These are phyloP conservation scores for Tupiocoris notatus DNA, from an alignment of 2,888 invertebrate genomes.

Conservation along the genomic window DNA sequence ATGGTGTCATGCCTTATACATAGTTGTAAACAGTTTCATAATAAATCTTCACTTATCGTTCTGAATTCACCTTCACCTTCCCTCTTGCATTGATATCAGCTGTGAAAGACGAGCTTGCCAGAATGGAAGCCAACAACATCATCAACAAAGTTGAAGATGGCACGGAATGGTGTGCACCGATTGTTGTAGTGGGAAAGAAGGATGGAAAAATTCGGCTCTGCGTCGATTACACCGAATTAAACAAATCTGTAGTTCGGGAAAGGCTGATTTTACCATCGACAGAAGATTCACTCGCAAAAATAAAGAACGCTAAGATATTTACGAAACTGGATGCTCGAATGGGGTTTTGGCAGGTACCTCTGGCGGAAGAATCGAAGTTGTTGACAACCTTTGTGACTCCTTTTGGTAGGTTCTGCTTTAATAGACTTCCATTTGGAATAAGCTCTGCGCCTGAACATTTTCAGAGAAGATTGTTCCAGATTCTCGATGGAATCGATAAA, in stretches of 20 bases:
- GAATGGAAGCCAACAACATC: no score
- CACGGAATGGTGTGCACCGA: constrained; percentile 1
- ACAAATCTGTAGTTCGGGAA: neutral
- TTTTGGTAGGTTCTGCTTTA: neutral
- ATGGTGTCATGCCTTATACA: no score
- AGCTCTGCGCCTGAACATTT: no score
- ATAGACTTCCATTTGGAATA: neutral
- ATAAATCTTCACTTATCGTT: no score
- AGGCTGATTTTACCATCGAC: neutral
- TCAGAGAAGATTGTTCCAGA: neutral
- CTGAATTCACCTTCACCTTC: no score
- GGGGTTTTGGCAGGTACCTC: no score
- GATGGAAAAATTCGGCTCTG: neutral
- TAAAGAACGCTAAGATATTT: neutral
- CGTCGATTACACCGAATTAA: constrained; percentile 1
- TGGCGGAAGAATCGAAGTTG: constrained; percentile 38
- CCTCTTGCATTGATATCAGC: no score
- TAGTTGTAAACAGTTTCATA: no score
- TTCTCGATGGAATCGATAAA: neutral
- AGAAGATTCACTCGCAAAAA: neutral
- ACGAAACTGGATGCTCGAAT: constrained; percentile 16
- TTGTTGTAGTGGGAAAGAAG: neutral
- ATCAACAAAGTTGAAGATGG: neutral
- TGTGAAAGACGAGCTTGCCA: no score
- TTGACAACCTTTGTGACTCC: no score